A percentile compares a stretch with the other conserved stretches of the same genome.
phyloP scores from a whole-genome alignment of 2,113 vertebrate genomes.

The Ptychochromis oligacanthus region DNA sequence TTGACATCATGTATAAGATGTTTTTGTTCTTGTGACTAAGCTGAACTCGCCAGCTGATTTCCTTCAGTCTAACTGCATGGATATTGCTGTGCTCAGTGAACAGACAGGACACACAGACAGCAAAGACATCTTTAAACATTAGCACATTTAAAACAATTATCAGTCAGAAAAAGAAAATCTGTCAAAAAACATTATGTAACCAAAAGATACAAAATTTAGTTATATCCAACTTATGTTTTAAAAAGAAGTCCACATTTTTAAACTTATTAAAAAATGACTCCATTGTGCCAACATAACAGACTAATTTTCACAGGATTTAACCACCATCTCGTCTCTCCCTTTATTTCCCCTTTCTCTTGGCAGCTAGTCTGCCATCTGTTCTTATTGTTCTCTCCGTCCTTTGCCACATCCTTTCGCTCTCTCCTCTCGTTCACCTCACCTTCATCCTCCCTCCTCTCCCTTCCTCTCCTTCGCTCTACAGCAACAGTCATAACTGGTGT shows the following conservation, averaged over 20 bases:
- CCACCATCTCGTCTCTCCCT: neutral
- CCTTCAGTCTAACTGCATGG: neutral
- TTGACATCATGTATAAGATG: slow-evolving; percentile 33
- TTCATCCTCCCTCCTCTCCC: slow-evolving; percentile 13
- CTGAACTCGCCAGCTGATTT: slow-evolving; percentile 21
- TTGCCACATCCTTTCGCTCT: neutral
- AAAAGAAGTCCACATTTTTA: neutral
- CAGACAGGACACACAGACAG: neutral
- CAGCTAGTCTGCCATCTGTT: slow-evolving; percentile 3
- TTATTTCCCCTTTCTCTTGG: slow-evolving; percentile 13
- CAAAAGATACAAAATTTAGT: neutral
- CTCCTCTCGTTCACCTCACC: slow-evolving; percentile 21
- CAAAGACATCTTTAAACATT: neutral
- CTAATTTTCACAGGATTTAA: neutral
- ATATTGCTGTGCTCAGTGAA: neutral
- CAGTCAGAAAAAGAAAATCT: neutral
- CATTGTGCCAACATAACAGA: neutral
- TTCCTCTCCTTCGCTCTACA: neutral
- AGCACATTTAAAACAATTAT: neutral
- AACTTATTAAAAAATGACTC: neutral
- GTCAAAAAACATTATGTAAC: neutral
- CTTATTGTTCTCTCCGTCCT: slow-evolving; percentile 27
- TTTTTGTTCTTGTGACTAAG: slow-evolving; percentile 47
- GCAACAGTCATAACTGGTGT: slow-evolving; percentile 21
- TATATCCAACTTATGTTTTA: neutral